Base-by-base conservation (phyloP, 2,888 invertebrate genomes). In the Tethea ocularis region DNA sequence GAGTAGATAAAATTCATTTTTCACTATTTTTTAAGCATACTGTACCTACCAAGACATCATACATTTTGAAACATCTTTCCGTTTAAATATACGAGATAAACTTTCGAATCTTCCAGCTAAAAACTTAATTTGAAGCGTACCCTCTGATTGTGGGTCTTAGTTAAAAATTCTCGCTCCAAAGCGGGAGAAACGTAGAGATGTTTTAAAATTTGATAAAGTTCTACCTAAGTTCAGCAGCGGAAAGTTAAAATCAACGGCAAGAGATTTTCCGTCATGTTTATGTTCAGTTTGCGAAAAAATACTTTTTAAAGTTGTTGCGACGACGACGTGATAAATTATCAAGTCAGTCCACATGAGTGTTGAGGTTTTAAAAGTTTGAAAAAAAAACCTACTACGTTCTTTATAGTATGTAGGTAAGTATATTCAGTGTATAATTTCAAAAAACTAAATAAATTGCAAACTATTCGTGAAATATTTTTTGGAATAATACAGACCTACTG, bases 141-240 rank as follows among this genome's bases (percentile, higher is more conserved):
- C 66, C 63, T 55, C 57, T 59, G 61, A 67, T 54, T 67, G 61
- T 52, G 61, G 62, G 60, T 61, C 69, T 64, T 76, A 74, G 72
- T 80, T 81, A 77, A 77, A 77, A 75, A 81, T 77, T 81, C 76
- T 69, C 60, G 67, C 67, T 62, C 60, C 52, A 59, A 61, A 57
- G 57, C 60, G 56, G 60, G 55, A 66, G 56, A 38, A 15, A 53
- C 22, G 54, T 20, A 20, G 56, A 10, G 29, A 60, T 63, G 64
- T 69, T 68, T 68, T 63, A 74, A 65, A 71, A 74, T 71, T 75
- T 72, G 62, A 79, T 75, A 67, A 71, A 69, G 66, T 67, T 64
- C 64, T 69, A 62, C 51, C 20, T 15, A 36, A 54, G 54, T 54
- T 54, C 46, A 54, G 54, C 51, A 56, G 57, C 57, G 22, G 52